Evolutionary conservation across 2,797 vertebrate genomes (phyloP), one percentile per base, ranked within the genome.

Genomic region (Salmo trutta): DNA sequence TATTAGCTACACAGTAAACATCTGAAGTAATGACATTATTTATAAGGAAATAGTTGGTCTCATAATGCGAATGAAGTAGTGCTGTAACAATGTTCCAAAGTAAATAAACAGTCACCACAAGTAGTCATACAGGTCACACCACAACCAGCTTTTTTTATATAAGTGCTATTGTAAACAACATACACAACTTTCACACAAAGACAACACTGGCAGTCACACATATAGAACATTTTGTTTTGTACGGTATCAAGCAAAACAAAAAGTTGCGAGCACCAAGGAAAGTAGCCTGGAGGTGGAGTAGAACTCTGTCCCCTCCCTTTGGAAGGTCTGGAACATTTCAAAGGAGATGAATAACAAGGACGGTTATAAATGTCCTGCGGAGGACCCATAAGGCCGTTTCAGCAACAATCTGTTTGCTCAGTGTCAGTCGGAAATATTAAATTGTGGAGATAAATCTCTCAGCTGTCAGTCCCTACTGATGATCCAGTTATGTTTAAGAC

Each of bases 281-380:
- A 85, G 75, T 72, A 78, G 75, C 59, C n/a, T 17, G 24, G 8
- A 80, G 33, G 75, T 54, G 21, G 78, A 77, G 82, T 81, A 75
- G 77, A 86, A 84, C 68, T 86, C 77, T 79, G 76, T 75, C 79
- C 71, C 85, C 77, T 78, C 72, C 86, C 79, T 27, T 75, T 81
- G 71, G 82, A 88, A 88, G 80, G 82, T 87, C 77, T 62, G 66
- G 71, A 84, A 79, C 78, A 52, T 81, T 90, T 91, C 77, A 82
- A 85, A 82, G 71, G 82, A 91, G 87, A 93, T 92, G 86, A 93
- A 92, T 93, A 88, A 83, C 80, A 64, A 59, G n/a, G 75, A 47
- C 62, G 31, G 76, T 86, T 89, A 87, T 85, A 85, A 83, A 91
- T 89, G 85, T 86, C 83, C 83, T 77, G 82, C 71, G 81, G 84